Percentiles rank a stretch among this genome's conserved stretches.
These are phyloP conservation scores for Macroglossus sobrinus DNA, from an alignment of 2,113 vertebrate species.

Conservation along the genomic window DNA sequence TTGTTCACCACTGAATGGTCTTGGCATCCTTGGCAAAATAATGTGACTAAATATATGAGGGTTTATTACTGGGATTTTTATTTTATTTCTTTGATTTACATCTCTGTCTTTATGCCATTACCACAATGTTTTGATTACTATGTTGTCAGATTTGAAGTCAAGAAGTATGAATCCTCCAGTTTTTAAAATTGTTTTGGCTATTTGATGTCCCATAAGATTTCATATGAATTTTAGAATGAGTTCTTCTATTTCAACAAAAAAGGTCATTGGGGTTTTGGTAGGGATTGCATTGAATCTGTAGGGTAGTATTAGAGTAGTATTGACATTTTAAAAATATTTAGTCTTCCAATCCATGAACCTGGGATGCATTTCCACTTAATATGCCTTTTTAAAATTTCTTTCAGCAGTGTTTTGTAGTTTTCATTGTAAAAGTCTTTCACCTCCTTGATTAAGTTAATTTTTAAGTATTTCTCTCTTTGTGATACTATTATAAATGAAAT, in stretches of 20 bases:
- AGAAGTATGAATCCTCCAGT: neutral
- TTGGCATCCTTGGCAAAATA: neutral
- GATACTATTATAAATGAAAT: neutral
- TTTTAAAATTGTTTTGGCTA: neutral
- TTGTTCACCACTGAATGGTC: neutral
- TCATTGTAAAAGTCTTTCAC: neutral
- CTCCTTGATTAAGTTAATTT: neutral
- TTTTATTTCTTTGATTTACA: neutral
- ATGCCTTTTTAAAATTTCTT: neutral
- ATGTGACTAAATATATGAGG: neutral
- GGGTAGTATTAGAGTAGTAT: no score
- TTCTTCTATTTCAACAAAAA: neutral
- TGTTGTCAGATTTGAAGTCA: neutral
- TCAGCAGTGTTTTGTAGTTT: neutral
- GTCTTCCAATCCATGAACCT: neutral
- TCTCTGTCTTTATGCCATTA: neutral
- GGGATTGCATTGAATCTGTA: neutral
- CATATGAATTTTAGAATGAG: neutral
- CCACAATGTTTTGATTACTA: neutral
- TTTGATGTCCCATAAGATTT: neutral
- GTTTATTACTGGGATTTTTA: neutral
- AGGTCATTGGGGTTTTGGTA: neutral
- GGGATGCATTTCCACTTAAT: neutral
- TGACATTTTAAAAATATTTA: neutral
- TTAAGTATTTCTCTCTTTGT: neutral